These are phyloP conservation scores for Thunnus maccoyii DNA, from an alignment of 2,113 vertebrate species.

Conservation along the genomic window DNA sequence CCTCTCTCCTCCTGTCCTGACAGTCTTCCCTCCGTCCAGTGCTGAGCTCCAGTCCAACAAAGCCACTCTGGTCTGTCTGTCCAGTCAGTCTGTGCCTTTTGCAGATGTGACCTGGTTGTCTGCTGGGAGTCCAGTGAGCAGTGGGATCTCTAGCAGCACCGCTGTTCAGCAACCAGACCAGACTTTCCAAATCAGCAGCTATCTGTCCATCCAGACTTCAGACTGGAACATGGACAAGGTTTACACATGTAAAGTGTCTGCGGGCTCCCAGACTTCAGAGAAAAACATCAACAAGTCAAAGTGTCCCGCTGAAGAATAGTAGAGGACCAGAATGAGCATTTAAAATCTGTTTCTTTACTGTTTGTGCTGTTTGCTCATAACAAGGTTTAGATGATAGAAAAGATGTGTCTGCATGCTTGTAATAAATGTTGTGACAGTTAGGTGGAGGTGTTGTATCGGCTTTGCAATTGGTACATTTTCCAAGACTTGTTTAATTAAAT, in stretches of 20 bases:
- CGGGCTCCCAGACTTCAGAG: constrained; percentile 57
- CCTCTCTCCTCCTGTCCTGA: constrained; percentile 72
- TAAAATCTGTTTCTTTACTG: constrained; percentile 17
- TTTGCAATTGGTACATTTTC: constrained; percentile 20
- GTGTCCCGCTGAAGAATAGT: constrained; percentile 18
- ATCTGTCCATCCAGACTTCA: constrained; percentile 61
- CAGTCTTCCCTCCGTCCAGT: constrained; percentile 75
- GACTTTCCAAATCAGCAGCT: constrained; percentile 77
- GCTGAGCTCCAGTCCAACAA: constrained; percentile 69
- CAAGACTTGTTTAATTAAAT: constrained; percentile 3
- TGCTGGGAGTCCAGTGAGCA: constrained; percentile 62
- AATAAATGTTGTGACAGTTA: constrained; percentile 7
- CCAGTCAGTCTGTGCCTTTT: constrained; percentile 64
- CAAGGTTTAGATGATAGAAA: neutral
- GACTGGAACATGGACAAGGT: constrained; percentile 67
- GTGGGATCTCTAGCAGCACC: constrained; percentile 72
- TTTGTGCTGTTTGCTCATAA: constrained; percentile 23
- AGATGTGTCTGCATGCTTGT: constrained; percentile 11
- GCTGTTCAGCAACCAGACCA: constrained; percentile 68
- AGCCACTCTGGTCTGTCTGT: constrained; percentile 77
- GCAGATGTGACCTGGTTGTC: constrained; percentile 74
- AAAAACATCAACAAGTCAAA: constrained; percentile 58
- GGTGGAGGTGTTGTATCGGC: constrained; percentile 13
- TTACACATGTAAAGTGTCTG: constrained; percentile 69
- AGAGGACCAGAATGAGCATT: constrained; percentile 17